Evolutionary conservation across 2,888 invertebrate species (phyloP).

Genomic region (Parnassius apollo): DNA sequence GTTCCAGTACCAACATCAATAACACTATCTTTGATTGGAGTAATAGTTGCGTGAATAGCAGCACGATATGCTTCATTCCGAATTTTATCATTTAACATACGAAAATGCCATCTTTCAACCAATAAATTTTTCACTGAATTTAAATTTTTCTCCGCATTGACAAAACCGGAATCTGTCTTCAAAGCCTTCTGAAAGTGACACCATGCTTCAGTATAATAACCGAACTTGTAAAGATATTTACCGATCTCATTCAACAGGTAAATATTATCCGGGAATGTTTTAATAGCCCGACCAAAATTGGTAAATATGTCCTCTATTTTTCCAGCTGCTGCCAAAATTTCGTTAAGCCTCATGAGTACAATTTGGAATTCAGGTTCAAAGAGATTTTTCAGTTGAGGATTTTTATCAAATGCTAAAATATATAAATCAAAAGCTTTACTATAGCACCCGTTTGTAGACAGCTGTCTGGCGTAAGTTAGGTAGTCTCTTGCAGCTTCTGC

Average conservation of each 20-base stretch:
- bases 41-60: slow-evolving; percentile 82
- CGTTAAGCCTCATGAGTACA: slow-evolving; percentile 47
- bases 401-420: slow-evolving; percentile 51
- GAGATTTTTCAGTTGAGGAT: slow-evolving; percentile 38
- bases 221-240: slow-evolving; percentile 72
- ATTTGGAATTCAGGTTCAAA: slow-evolving; percentile 54
- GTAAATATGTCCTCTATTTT: slow-evolving; percentile 55
- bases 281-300: slow-evolving; percentile 52
- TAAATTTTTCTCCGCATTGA: slow-evolving; percentile 84
- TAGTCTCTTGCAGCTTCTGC: slow-evolving; percentile 42
- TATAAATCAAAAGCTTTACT: slow-evolving; percentile 58
- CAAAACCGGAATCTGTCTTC: slow-evolving; percentile 68
- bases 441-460: slow-evolving; percentile 43
- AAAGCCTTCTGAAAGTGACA: slow-evolving; percentile 79
- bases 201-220: slow-evolving; percentile 79
- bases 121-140: slow-evolving; percentile 85
- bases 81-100: slow-evolving; percentile 88
- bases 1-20: slow-evolving; percentile 90
- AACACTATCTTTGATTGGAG: slow-evolving; percentile 70
- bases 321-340: slow-evolving; percentile 39
- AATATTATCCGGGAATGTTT: slow-evolving; percentile 50
- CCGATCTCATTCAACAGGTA: slow-evolving; percentile 63
- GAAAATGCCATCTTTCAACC: slow-evolving; percentile 90
- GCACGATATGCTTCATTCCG: slow-evolving; percentile 84
- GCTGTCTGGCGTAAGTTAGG: slow-evolving; percentile 48